phyloP scores from a whole-genome alignment of 2,113 vertebrate species.

The Morphnarchus princeps region DNA sequence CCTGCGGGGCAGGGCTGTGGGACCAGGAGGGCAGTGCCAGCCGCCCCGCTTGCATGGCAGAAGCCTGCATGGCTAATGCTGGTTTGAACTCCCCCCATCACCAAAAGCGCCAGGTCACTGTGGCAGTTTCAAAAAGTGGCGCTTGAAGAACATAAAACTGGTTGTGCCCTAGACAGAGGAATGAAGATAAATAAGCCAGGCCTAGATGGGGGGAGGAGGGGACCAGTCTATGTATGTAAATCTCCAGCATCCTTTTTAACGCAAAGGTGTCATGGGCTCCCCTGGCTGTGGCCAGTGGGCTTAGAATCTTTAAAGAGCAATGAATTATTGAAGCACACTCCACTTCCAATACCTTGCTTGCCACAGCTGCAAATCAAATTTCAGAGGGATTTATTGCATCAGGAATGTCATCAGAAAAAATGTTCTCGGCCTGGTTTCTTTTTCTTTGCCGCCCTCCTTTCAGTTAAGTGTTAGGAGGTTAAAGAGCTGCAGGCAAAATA shows the following conservation, averaged over 20 bases:
- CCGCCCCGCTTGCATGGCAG: not conserved
- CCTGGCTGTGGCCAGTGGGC: not conserved
- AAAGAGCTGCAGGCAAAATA: not conserved
- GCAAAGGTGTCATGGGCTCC: not conserved
- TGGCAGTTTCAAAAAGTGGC: rapidly evolving
- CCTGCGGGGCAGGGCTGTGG: not conserved
- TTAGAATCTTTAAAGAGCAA: not conserved
- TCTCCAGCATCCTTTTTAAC: not conserved
- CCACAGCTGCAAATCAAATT: not conserved
- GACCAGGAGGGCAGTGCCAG: not conserved
- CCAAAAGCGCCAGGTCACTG: not conserved
- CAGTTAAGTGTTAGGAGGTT: not conserved
- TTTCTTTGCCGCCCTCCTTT: not conserved
- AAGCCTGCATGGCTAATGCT: conserved; percentile 28
- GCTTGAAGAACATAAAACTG: not conserved
- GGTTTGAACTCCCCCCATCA: not conserved
- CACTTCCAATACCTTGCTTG: not conserved
- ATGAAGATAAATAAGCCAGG: conserved; percentile 12
- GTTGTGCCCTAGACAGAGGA: not conserved
- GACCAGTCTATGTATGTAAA: not conserved
- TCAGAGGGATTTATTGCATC: not conserved
- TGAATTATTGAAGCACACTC: not conserved
- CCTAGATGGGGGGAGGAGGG: not conserved
- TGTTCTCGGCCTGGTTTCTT: not conserved
- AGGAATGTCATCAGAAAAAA: not conserved